These are phyloP conservation scores for Drosophila phalerata DNA, from an alignment of 2,888 invertebrate genomes.

Conservation along the genomic window DNA sequence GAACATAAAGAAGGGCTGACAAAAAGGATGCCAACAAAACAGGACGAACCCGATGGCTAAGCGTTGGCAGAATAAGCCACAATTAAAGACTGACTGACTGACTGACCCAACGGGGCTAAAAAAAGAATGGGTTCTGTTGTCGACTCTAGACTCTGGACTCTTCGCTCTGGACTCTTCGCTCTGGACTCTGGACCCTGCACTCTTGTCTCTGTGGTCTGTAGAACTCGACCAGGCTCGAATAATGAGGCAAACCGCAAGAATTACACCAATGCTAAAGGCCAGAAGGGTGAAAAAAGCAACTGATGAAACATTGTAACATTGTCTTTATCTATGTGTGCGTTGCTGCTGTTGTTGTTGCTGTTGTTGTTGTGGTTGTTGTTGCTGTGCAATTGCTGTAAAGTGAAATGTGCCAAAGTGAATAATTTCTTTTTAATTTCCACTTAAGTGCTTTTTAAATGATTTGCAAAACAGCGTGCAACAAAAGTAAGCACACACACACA, in stretches of 20 bases:
- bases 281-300: background rate
- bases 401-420: slow-evolving; percentile 82
- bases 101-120: background rate
- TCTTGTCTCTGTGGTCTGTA: background rate
- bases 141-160: slow-evolving; percentile 7
- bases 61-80: slow-evolving; percentile 40
- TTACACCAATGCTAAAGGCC: slow-evolving; percentile 68
- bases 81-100: slow-evolving; percentile 31
- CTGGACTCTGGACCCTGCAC: background rate
- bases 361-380: slow-evolving; percentile 11
- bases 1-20: slow-evolving; percentile 1
- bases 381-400: slow-evolving; percentile 27
- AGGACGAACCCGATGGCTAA: slow-evolving; percentile 35
- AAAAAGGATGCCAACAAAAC: slow-evolving; percentile 7
- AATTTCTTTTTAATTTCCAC: slow-evolving; percentile 84
- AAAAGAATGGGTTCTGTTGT: too few species aligned
- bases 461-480: slow-evolving; percentile 46
- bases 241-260: slow-evolving; percentile 77
- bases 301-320: slow-evolving; percentile 21
- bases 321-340: slow-evolving; percentile 3
- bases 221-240: slow-evolving; percentile 53
- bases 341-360: too few species aligned
- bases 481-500: background rate
- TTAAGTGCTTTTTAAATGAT: slow-evolving; percentile 83
- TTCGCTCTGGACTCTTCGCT: too few species aligned